phyloP scores from a whole-genome alignment of 2,797 vertebrate species.

The Tokudaia muenninki region DNA sequence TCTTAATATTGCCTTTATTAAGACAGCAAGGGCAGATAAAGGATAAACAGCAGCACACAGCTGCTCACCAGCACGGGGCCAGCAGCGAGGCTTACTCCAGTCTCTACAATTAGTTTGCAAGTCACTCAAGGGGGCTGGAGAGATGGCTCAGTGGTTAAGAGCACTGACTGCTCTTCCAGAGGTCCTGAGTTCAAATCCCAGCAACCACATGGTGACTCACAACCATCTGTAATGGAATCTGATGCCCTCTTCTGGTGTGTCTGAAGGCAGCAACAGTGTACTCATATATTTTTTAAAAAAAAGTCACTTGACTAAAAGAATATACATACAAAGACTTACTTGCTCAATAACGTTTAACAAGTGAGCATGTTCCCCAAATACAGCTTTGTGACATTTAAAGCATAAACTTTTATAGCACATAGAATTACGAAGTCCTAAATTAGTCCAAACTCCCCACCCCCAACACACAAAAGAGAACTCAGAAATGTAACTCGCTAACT shows the following conservation, averaged over 20 bases:
- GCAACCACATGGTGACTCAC: background rate
- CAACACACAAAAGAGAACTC: background rate
- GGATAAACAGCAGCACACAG: background rate
- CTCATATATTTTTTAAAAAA: background rate
- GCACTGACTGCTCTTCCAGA: background rate
- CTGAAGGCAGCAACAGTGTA: background rate
- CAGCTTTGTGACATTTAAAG: background rate
- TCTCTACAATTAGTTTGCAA: constrained; percentile 4
- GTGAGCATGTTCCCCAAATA: constrained; percentile 12
- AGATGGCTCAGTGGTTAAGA: background rate
- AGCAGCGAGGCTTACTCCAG: background rate
- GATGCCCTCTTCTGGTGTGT: too few relatives aligned
- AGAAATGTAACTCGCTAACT: background rate
- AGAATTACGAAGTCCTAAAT: background rate
- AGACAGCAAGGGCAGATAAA: background rate
- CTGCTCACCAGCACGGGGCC: background rate
- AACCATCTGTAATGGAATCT: background rate
- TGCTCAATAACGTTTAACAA: background rate
- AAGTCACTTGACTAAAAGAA: background rate
- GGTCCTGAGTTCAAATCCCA: background rate
- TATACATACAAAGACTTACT: background rate
- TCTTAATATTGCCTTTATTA: background rate
- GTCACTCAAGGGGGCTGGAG: background rate
- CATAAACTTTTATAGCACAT: background rate
- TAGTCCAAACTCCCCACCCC: background rate